Percentiles rank a stretch among this genome's conserved stretches.
Conservation (phyloP, 2,888 invertebrate species). For the Agonum fuliginosum region DNA sequence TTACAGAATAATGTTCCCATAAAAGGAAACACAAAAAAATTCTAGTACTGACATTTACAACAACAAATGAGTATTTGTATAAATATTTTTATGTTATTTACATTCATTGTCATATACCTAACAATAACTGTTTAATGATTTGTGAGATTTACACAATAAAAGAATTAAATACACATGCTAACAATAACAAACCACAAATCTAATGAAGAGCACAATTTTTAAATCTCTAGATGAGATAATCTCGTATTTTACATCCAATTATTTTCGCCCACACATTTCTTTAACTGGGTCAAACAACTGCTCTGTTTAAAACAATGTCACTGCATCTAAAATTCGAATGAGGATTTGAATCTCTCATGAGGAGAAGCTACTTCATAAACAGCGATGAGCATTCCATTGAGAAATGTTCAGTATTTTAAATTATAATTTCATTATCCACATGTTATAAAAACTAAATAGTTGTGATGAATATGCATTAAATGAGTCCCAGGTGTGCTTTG, state of each 20-base stretch:
- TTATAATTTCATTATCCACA: background rate
- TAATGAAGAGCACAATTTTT: slow-evolving; percentile 4
- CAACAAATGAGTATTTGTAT: slow-evolving; percentile 18
- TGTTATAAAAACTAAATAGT: slow-evolving; percentile 13
- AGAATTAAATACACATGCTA: background rate
- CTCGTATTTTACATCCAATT: slow-evolving; percentile 10
- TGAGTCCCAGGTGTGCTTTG: slow-evolving; percentile 11
- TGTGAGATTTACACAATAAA: background rate
- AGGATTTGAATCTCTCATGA: too few relatives aligned
- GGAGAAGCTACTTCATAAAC: too few relatives aligned
- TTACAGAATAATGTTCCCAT: background rate
- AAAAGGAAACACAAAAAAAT: slow-evolving; percentile 10
- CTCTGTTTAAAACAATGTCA: slow-evolving; percentile 33
- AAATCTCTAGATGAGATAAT: slow-evolving; percentile 17
- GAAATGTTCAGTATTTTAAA: background rate
- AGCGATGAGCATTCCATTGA: background rate
- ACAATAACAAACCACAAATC: background rate
- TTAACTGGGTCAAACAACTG: slow-evolving; percentile 38
- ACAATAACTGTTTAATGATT: background rate
- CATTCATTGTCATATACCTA: background rate
- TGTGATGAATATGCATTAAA: slow-evolving; percentile 4
- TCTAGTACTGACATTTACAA: slow-evolving; percentile 5
- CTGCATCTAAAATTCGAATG: slow-evolving; percentile 5
- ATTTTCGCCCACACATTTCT: slow-evolving; percentile 21
- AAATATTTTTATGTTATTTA: slow-evolving; percentile 33